Evolutionary conservation across 2,888 invertebrate genomes (phyloP), one percentile per base, ranked within the genome.

Genomic region (Drosophila merina): DNA sequence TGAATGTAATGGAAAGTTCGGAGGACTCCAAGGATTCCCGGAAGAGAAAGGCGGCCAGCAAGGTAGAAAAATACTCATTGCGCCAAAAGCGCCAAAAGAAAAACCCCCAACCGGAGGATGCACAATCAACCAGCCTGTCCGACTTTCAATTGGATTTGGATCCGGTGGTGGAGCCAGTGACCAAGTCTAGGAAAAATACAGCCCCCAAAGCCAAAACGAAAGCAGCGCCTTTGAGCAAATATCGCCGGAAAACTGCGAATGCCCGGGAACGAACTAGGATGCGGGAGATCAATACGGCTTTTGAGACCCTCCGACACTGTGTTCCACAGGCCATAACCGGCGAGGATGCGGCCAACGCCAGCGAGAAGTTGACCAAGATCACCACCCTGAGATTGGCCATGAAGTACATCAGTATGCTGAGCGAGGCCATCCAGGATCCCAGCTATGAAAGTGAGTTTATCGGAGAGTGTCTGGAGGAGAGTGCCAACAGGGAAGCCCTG

Each of bases 201-300:
- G 3, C 60, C 31, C 63, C 76, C 10, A 91, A 91, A 71, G 92
- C 93, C 72, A 94, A 95, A 88, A 93, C 94, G 79, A 93, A 95
- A 89, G 93, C 95, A 28, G 95, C 95, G 59, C 95, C 96, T 10
- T 93, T 97, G 79, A 97, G 97, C 93, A 97, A 97, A 91, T 97
- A 97, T 92, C 93, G 97, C 28, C 93, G 97, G 81, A 96, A 96
- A 93, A 97, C 97, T 0, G 97, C 97, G 10, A 98, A 97, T 92
- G 97, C 97, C 0, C 92, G 97, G 31, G 97, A 98, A 88, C 92
- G 97, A 33, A 95, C 95, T 76, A 93, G 97, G 59, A 97, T 97
- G 97, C 93, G 96, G 51, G 97, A 97, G 90, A 97, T 98, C 80
- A 98, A 98, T 92, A 93, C 94, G 68, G 97, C 97, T 0, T 98